Conservation (phyloP, 2,113 vertebrate genomes). For the Acrocephalus arundinaceus region DNA sequence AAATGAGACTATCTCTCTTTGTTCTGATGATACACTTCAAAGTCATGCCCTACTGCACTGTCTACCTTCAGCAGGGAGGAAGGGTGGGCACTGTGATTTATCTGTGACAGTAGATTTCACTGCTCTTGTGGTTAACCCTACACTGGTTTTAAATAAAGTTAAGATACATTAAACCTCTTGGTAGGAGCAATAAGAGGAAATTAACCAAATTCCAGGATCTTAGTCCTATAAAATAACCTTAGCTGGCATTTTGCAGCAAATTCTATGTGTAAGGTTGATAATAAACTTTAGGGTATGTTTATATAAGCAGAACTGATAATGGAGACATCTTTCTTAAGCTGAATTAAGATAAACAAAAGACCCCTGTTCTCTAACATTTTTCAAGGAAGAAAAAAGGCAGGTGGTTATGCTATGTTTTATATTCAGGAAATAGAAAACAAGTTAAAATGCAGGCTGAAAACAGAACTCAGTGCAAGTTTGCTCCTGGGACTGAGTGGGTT, state of each 20-base stretch:
- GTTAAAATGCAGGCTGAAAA: background rate
- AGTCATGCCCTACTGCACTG: background rate
- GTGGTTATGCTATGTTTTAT: background rate
- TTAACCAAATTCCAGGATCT: background rate
- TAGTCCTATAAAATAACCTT: background rate
- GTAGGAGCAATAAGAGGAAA: background rate
- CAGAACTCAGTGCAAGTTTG: background rate
- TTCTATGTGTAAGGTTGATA: background rate
- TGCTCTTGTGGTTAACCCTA: background rate
- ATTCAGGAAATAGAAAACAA: background rate
- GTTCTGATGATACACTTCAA: background rate
- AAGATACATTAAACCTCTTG: background rate
- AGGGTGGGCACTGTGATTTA: background rate
- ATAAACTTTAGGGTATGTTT: background rate
- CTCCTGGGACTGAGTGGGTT: background rate
- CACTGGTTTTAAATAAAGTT: background rate
- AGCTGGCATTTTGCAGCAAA: slow-evolving; percentile 4
- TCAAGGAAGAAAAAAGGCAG: background rate
- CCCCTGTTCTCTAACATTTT: background rate
- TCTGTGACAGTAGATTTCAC: background rate
- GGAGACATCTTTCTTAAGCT: background rate
- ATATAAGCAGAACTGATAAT: background rate
- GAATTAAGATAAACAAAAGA: background rate
- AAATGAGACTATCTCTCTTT: background rate
- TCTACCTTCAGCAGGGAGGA: background rate